Percentiles rank a stretch among this genome's conserved stretches.
Evolutionary conservation across 1,140 invertebrate genomes (phyloP).

Genomic region (Rhagoletis zephyria): DNA sequence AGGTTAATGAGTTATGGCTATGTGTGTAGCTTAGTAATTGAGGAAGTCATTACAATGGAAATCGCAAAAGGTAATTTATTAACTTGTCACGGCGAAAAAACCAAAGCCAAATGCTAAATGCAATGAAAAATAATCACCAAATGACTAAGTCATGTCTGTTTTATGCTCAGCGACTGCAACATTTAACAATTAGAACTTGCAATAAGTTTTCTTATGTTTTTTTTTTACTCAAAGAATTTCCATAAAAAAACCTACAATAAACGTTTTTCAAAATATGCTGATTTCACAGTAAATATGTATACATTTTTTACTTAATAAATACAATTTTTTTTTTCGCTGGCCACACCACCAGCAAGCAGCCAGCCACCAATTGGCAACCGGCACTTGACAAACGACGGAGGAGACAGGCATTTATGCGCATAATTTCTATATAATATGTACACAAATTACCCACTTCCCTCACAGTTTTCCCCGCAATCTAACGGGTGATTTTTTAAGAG

Average conservation of each 20-base stretch:
- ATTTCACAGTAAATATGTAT: background rate
- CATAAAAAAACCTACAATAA: too few species aligned
- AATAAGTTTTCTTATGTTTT: background rate
- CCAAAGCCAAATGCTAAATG: background rate
- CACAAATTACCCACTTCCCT: constrained; percentile 21
- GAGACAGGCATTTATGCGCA: background rate
- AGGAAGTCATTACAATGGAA: constrained; percentile 34
- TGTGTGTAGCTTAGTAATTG: background rate
- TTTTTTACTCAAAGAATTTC: background rate
- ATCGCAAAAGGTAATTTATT: constrained; percentile 5
- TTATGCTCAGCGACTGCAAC: background rate
- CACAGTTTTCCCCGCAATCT: background rate
- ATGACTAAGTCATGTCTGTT: background rate
- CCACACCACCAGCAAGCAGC: background rate
- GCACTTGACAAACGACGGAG: background rate
- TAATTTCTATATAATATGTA: constrained; percentile 4
- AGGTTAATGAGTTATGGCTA: constrained; percentile 24
- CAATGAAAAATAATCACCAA: background rate
- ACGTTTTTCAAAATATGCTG: background rate
- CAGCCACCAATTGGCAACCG: background rate
- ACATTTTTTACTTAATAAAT: background rate
- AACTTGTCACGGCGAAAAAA: background rate
- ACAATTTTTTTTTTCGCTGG: background rate
- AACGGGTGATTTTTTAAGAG: too few species aligned
- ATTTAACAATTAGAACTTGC: background rate